Evolutionary conservation across 2,888 invertebrate species (phyloP), one percentile per base, ranked within the genome.

Genomic region (Argynnis bischoffii): DNA sequence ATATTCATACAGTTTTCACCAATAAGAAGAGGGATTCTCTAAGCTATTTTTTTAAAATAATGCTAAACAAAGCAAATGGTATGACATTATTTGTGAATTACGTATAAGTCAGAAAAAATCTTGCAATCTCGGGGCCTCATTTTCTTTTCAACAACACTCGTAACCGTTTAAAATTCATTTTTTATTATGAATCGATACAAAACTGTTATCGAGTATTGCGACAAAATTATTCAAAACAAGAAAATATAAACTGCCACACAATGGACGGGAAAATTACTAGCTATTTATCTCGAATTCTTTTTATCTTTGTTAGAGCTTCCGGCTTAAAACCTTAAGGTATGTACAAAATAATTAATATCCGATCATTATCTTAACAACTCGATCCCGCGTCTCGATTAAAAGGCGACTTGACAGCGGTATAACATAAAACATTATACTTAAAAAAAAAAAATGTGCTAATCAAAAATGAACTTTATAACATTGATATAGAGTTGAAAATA

Each of bases 361-460:
- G 67, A 67, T 72, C 67, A 69, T 72, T 72, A 72, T 72, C 71
- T 72, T 66, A 72, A 72, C 71, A 69, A 69, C 71, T 67, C 69
- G 71, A 72, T 72, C 67, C 69, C 48, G 48, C 51, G 35, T 46
- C 59, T 63, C 63, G 71, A 71, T 71, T 71, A 71, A 69, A 64
- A 67, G 64, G 60, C 55, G 35, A 68, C 65, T 55, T 67, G 69
- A 71, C 69, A 67, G 67, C 69, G 63, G 64, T 53, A 67, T 63
- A 69, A 67, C 64, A 69, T 68, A 69, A 71, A 71, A 69, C 63
- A 64, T 66, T 59, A 69, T 61, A 21, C 41, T 55, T 55, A 46
- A 67, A 71, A 57, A 67, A 65, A 51, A 55, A 67, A 31, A 63
- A 55, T 18, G 14, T 41, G 41, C 8, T 15, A 60, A 50, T 11